Percentiles rank a stretch among this genome's conserved stretches.
Evolutionary conservation across 1,140 invertebrate species (phyloP).

Genomic region (Meteorus sp.): DNA sequence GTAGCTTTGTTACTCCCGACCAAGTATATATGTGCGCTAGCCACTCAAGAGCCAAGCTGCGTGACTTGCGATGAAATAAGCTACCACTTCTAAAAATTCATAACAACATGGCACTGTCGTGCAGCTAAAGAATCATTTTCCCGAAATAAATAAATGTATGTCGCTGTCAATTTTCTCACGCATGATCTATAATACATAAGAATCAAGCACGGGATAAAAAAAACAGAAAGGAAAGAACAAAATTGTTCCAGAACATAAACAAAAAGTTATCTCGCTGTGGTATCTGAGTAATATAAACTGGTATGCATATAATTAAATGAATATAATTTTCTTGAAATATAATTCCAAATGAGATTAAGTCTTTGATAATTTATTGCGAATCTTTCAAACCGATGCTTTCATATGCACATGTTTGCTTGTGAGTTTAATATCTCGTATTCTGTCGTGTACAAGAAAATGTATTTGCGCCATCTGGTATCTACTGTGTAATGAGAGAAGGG

Average conservation of each 20-base stretch:
- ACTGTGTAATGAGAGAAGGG: background rate
- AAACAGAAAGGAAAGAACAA: background rate
- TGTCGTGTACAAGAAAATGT: slow-evolving; percentile 7
- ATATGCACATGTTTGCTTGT: slow-evolving; percentile 7
- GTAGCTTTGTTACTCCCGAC: slow-evolving; percentile 29
- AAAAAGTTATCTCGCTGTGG: slow-evolving; percentile 23
- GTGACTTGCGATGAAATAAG: too few relatives aligned
- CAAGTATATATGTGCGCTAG: too few relatives aligned
- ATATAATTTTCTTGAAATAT: slow-evolving; percentile 24
- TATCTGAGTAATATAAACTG: background rate
- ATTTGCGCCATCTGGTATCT: slow-evolving; percentile 13
- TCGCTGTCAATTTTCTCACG: slow-evolving; percentile 4
- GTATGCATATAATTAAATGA: slow-evolving; percentile 13
- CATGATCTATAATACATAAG: slow-evolving; percentile 4
- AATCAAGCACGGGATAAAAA: background rate
- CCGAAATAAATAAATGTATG: too few relatives aligned
- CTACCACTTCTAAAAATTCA: slow-evolving; percentile 19
- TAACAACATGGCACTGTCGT: slow-evolving; percentile 24
- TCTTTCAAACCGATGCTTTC: slow-evolving; percentile 22
- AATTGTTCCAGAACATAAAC: slow-evolving; percentile 19
- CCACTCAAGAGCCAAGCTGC: slow-evolving; percentile 8
- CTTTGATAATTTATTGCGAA: slow-evolving; percentile 27
- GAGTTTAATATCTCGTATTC: slow-evolving; percentile 10
- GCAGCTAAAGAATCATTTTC: slow-evolving; percentile 30
- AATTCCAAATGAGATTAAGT: slow-evolving; percentile 8